Percentiles rank a stretch among this genome's conserved stretches.
Conservation (phyloP, 2,113 vertebrate genomes). For the Alces alces region DNA sequence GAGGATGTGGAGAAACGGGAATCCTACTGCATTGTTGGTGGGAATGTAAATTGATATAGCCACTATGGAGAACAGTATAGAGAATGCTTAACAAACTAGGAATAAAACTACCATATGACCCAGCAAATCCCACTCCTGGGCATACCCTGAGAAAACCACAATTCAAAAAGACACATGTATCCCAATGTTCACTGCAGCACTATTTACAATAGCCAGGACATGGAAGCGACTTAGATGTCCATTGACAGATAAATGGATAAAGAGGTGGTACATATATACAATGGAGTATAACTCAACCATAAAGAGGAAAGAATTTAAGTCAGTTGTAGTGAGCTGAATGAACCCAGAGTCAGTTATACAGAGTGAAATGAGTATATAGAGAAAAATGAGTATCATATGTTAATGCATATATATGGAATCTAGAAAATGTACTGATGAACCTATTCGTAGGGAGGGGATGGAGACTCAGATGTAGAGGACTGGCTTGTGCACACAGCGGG, state of each 20-base stretch:
- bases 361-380: not conserved
- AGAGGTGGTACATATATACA: not conserved
- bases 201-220: not conserved
- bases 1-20: not conserved
- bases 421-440: not conserved
- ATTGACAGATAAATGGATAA: not conserved
- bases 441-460: not conserved
- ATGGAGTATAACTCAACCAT: not conserved
- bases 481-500: not conserved
- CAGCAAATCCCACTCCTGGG: not conserved
- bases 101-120: not conserved
- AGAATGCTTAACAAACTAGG: not conserved
- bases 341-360: not conserved
- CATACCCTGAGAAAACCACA: not conserved
- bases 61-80: not conserved
- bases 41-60: not conserved
- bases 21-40: not conserved
- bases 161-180: not conserved
- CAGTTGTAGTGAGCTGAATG: not conserved
- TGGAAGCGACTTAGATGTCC: not conserved
- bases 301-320: not conserved
- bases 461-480: not conserved
- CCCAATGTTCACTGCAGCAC: not conserved
- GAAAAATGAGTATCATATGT: not conserved
- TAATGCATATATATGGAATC: not conserved